phyloP scores from a whole-genome alignment of 2,888 invertebrate genomes.

The Pyrocoelia pectoralis region DNA sequence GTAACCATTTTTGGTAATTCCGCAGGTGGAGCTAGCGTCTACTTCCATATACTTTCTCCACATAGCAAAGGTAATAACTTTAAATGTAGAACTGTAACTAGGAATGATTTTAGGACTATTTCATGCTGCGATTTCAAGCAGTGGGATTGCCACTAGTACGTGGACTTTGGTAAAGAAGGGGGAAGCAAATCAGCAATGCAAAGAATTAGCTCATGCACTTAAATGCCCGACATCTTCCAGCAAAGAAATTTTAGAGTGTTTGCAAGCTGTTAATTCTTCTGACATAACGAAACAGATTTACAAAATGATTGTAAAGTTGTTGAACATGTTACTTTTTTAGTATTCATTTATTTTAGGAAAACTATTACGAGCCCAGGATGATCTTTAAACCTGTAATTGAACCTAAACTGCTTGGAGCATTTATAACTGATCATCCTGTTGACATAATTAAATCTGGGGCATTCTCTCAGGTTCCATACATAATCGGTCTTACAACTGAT shows the following conservation, averaged over 20 bases:
- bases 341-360: conserved; percentile 64
- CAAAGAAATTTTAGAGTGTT: conserved; percentile 66
- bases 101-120: conserved; percentile 13
- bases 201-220: conserved; percentile 65
- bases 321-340: background rate
- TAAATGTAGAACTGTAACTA: no score
- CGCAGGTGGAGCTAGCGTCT: conserved; percentile 58
- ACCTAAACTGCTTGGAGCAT: conserved; percentile 71
- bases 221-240: conserved; percentile 66
- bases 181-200: conserved; percentile 60
- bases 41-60: conserved; percentile 58
- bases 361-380: conserved; percentile 82
- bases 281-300: conserved; percentile 73
- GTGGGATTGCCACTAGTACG: conserved; percentile 69
- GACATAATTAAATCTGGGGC: conserved; percentile 60
- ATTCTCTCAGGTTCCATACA: conserved; percentile 69
- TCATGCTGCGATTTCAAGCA: conserved; percentile 73
- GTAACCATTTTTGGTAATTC: conserved; percentile 59
- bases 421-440: conserved; percentile 71
- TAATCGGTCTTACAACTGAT: conserved; percentile 75
- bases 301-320: conserved; percentile 68
- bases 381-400: conserved; percentile 82
- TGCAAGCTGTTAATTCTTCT: conserved; percentile 67
- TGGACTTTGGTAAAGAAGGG: conserved; percentile 62
- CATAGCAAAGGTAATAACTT: conserved; percentile 51